Percentiles rank a stretch among this genome's conserved stretches.
Evolutionary conservation across 23 tunicate species (phyloP).

Genomic region (Ascidia mentula): DNA sequence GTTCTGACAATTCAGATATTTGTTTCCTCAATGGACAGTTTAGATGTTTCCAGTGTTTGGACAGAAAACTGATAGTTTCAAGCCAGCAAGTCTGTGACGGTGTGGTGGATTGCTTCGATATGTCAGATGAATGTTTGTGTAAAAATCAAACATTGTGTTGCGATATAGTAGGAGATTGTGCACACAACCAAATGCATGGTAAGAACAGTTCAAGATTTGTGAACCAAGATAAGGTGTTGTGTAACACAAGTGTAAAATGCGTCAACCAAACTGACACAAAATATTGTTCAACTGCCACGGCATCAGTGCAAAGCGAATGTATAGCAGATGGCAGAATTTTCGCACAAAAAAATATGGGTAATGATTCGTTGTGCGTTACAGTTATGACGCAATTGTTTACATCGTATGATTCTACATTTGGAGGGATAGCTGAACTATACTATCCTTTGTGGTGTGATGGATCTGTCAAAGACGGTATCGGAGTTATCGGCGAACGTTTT

Average conservation of each 20-base stretch:
- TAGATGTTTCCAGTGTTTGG: slow-evolving; percentile 5
- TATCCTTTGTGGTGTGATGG: not conserved
- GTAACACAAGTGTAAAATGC: not conserved
- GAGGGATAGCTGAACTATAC: too few relatives aligned
- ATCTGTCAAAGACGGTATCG: not conserved
- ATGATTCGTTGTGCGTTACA: too few relatives aligned
- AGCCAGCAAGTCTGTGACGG: not conserved
- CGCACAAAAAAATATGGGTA: too few relatives aligned
- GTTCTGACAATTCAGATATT: not conserved
- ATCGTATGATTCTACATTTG: too few relatives aligned
- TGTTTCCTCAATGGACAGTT: slow-evolving; percentile 2
- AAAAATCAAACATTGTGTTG: not conserved
- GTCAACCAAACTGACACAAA: not conserved
- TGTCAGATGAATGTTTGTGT: slow-evolving; percentile 6
- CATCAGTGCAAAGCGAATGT: too few relatives aligned
- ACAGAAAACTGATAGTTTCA: not conserved
- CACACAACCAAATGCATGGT: not conserved
- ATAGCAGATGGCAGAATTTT: too few relatives aligned
- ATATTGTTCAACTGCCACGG: too few relatives aligned
- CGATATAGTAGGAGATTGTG: not conserved
- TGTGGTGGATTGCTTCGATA: not conserved
- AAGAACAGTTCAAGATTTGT: not conserved
- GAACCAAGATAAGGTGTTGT: not conserved
- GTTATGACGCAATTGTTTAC: too few relatives aligned
- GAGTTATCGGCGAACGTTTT: not conserved